These are phyloP conservation scores for Azorinus chamasolen DNA, from an alignment of 2,888 invertebrate genomes.

Conservation along the genomic window DNA sequence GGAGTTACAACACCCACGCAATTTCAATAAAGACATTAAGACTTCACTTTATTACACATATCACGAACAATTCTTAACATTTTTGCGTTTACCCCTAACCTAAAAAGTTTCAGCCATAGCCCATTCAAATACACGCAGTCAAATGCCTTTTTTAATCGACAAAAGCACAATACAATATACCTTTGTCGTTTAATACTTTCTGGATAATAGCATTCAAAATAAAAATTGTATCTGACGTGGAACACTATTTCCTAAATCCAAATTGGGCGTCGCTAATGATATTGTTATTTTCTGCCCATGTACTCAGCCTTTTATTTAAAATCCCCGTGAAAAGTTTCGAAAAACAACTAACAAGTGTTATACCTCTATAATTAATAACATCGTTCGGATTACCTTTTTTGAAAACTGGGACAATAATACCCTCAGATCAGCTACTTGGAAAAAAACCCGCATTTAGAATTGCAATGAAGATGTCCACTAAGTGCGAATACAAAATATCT, in stretches of 20 bases:
- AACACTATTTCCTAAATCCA: conserved; percentile 9
- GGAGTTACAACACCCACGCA: not conserved
- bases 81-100: conserved; percentile 8
- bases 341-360: conserved; percentile 4
- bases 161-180: conserved; percentile 5
- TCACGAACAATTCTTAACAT: conserved; percentile 2
- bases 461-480: not conserved
- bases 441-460: not conserved
- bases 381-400: conserved; percentile 8
- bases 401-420: conserved; percentile 5
- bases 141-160: conserved; percentile 12
- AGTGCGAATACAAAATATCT: conserved; percentile 1
- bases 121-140: not conserved
- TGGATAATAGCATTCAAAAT: conserved; percentile 6
- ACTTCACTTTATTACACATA: conserved; percentile 13
- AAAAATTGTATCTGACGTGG: conserved; percentile 20
- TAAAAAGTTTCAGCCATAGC: conserved; percentile 4
- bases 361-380: conserved; percentile 10
- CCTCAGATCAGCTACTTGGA: conserved; percentile 3
- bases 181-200: conserved; percentile 4
- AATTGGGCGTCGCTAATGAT: not conserved
- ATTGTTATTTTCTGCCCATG: not conserved
- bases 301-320: not conserved
- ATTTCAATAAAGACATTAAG: too few species aligned
- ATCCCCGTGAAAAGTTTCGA: conserved; percentile 5